Evolutionary conservation across 2,113 vertebrate genomes (phyloP).

Genomic region (Tricholaema leucomelas): DNA sequence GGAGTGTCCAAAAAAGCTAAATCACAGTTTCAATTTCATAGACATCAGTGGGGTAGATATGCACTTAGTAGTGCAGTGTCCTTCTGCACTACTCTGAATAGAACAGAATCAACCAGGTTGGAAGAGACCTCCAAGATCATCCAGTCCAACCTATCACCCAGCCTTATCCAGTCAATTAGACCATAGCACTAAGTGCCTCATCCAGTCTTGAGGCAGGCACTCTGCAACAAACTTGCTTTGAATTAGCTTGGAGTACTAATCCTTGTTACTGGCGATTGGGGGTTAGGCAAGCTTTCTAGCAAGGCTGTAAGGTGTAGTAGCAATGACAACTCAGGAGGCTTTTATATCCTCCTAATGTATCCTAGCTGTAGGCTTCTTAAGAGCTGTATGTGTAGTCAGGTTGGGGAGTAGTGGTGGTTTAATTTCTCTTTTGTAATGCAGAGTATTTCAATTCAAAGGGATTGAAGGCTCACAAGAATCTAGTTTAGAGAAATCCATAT

Average conservation of each 20-base stretch:
- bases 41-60: background rate
- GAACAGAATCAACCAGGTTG: no score
- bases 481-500: background rate
- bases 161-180: no score
- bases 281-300: background rate
- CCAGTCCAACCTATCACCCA: no score
- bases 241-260: background rate
- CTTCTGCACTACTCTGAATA: no score
- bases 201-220: background rate
- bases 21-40: background rate
- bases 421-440: background rate
- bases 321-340: background rate
- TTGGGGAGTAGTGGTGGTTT: background rate
- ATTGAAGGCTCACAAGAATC: background rate
- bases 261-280: accelerated
- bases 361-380: background rate
- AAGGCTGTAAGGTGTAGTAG: background rate
- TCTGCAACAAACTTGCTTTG: background rate
- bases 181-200: no score
- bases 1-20: background rate
- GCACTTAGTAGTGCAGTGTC: background rate
- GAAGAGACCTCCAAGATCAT: no score
- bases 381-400: no score
- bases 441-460: background rate
- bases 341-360: background rate